Evolutionary conservation across 92 coral and sea anemone genomes (phyloP), one percentile per base, ranked within the genome.

Genomic region (Anthopleura xanthogrammica): DNA sequence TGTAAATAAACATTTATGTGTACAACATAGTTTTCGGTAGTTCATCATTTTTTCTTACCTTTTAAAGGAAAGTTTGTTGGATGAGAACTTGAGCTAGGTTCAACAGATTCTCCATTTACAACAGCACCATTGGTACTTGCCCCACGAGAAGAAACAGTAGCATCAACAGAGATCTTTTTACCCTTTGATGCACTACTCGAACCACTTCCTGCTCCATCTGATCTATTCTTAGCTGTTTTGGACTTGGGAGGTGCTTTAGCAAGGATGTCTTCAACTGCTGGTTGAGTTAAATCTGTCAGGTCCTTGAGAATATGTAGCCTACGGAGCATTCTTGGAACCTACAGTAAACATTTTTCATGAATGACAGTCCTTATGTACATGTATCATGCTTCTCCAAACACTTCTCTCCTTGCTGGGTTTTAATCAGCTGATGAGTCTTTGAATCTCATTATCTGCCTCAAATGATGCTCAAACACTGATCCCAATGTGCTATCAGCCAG

Each of bases 311-410:
- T 84, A 74, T 96, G 97, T 20, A 96, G 86, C 22, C 97, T 94
- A 7, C 89, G 91, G 42, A 96, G 85, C 85, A 96, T 83, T 60
- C 86, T 87, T 10, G 99, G 99, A 20, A 96, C 98, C 99, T 96
- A 41, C 14, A 40, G 57, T 8, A 16, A 42, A 80, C 7, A 65
- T 1, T 72, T 36, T 0, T 58, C 19, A 16, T 58, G 4, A 58
- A 58, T 58, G n/a, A 46, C 50, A 5, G 50, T 4, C 50, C 50
- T 9, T 46, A 46, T 46, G 50, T 4, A 3, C 50, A 46, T 46
- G 5, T 9, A 46, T 46, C 50, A 46, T 46, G 6, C 9, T 46
- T 46, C 50, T 46, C 50, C 7, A 46, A 46, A 5, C 5, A 46
- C 5, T 46, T 46, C 50, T 43, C 50, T 43, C 50, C 5, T 43